Conservation (phyloP, 2,888 invertebrate genomes). For the Thymelicus sylvestris region DNA sequence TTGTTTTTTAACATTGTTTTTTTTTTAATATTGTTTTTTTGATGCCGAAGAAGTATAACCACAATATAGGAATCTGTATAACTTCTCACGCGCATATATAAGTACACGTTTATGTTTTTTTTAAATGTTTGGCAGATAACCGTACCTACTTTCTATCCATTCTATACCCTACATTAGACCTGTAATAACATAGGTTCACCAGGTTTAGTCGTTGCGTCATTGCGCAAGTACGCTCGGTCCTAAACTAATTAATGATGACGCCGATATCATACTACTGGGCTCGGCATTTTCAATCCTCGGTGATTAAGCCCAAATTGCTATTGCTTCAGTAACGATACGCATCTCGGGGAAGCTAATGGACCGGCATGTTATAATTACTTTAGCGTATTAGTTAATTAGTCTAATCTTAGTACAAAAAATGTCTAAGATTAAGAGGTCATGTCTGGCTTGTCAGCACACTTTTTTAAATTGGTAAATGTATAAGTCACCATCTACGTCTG, state of each 20-base stretch:
- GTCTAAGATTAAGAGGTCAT: too few relatives aligned
- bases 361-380: conserved; percentile 25
- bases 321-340: conserved; percentile 33
- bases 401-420: not conserved
- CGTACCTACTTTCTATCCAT: not conserved
- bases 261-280: conserved; percentile 28
- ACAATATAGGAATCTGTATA: too few relatives aligned
- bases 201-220: conserved; percentile 27
- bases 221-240: conserved; percentile 24
- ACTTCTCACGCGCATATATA: too few relatives aligned
- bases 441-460: too few relatives aligned
- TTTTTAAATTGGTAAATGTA: too few relatives aligned
- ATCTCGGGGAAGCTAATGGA: conserved; percentile 25
- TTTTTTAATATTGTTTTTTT: too few relatives aligned
- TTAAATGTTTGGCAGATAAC: too few relatives aligned
- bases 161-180: conserved; percentile 2
- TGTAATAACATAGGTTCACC: conserved; percentile 15
- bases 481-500: too few relatives aligned
- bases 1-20: too few relatives aligned
- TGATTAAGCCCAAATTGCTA: conserved; percentile 36
- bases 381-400: conserved; percentile 18
- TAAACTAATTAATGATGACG: conserved; percentile 38
- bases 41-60: too few relatives aligned
- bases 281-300: conserved; percentile 33
- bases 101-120: too few relatives aligned